Conservation (phyloP, 2,113 vertebrate genomes). For the Prionailurus viverrinus region DNA sequence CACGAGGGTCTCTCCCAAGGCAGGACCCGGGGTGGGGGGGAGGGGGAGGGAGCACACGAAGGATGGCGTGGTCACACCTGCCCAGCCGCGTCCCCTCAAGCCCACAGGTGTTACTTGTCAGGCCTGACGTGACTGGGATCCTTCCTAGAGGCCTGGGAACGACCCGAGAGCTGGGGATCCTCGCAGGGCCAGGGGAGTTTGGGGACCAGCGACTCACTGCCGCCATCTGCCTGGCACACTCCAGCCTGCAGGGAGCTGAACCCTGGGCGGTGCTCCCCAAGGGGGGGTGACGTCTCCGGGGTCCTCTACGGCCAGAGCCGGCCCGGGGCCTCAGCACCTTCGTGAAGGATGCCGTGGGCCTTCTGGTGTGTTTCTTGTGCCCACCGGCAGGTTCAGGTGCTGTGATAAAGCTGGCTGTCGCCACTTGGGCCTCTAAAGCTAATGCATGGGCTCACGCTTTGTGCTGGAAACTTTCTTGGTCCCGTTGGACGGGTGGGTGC, state of each 20-base stretch:
- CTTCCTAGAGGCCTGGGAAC: not conserved
- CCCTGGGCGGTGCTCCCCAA: accelerated
- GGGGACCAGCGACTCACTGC: accelerated
- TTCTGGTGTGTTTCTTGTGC: accelerated
- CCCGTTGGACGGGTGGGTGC: not conserved
- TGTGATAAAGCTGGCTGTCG: accelerated
- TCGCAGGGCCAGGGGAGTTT: not conserved
- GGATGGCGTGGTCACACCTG: accelerated
- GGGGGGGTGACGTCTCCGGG: accelerated
- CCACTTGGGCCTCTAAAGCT: too few species aligned
- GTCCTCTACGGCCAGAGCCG: accelerated
- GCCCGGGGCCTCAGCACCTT: not conserved
- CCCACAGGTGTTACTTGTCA: accelerated
- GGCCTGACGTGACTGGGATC: not conserved
- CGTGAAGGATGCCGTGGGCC: accelerated
- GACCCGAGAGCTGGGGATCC: not conserved
- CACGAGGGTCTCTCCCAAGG: not conserved
- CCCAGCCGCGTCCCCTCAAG: accelerated
- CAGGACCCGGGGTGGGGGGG: not conserved
- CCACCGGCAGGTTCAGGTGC: accelerated
- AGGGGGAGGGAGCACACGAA: accelerated
- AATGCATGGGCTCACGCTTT: accelerated
- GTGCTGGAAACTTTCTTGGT: too few species aligned
- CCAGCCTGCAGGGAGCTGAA: not conserved
- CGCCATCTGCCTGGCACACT: accelerated